Conservation (phyloP, 2,113 vertebrate genomes). For the Neopipo cinnamomea region DNA sequence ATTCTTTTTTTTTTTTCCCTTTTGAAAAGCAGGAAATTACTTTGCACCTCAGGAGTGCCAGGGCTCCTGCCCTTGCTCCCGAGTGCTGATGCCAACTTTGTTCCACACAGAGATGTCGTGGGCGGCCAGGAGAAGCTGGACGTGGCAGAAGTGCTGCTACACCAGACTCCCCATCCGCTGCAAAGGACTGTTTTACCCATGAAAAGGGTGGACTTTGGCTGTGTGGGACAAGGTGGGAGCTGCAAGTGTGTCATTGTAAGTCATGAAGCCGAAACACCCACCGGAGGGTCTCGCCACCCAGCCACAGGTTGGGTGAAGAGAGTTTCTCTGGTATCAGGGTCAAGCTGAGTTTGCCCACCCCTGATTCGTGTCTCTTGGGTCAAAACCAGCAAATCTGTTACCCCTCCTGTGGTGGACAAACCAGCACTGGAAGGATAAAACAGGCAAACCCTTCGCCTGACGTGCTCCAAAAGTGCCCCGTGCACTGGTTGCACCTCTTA, state of each 20-base stretch:
- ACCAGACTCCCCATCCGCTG: neutral
- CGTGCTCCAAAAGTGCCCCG: too few species aligned
- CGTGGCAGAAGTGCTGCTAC: neutral
- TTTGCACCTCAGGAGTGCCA: neutral
- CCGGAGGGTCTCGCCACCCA: fast-evolving
- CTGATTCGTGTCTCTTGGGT: neutral
- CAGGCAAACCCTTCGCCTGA: fast-evolving
- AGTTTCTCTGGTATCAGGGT: neutral
- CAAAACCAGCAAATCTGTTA: neutral
- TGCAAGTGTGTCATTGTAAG: fast-evolving
- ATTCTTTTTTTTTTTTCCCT: neutral
- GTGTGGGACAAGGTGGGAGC: neutral
- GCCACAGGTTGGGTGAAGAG: neutral
- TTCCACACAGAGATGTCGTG: neutral
- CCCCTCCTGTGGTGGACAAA: neutral
- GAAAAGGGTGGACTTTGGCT: neutral
- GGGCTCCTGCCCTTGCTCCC: neutral
- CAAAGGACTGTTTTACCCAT: neutral
- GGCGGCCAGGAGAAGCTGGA: neutral
- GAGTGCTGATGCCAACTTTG: neutral
- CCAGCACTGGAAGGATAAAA: neutral
- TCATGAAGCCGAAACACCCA: fast-evolving
- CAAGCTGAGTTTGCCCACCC: neutral
- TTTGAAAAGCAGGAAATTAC: neutral
- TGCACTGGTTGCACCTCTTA: fast-evolving